phyloP scores from a whole-genome alignment of 2,113 vertebrate species.

The Tragelaphus strepsiceros region DNA sequence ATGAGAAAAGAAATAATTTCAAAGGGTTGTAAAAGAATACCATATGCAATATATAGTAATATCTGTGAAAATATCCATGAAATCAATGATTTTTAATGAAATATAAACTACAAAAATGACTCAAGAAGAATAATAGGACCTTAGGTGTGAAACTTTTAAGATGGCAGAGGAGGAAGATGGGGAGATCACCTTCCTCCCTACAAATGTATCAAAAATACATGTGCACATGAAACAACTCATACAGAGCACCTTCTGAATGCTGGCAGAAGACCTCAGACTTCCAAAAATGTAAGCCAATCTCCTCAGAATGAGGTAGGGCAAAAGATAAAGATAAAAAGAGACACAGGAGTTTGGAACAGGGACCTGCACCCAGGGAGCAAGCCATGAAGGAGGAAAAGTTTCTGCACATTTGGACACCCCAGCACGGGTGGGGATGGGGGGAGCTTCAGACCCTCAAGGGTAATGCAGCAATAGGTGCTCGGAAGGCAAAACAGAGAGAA shows the following conservation, averaged over 20 bases:
- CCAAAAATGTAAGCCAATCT: neutral
- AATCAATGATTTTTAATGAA: neutral
- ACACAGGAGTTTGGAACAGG: neutral
- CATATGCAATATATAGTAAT: neutral
- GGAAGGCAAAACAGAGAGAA: neutral
- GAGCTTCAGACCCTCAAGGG: neutral
- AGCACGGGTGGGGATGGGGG: neutral
- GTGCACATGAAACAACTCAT: neutral
- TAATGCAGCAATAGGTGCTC: neutral
- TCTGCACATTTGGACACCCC: neutral
- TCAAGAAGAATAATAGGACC: neutral
- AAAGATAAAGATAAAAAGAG: neutral
- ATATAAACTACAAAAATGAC: neutral
- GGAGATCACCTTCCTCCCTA: neutral
- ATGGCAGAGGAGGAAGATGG: neutral
- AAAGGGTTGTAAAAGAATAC: neutral
- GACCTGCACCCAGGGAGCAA: neutral
- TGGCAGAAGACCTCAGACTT: neutral
- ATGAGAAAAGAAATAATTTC: slow-evolving; percentile 17
- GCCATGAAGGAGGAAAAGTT: neutral
- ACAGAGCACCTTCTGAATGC: neutral
- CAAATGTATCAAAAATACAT: neutral
- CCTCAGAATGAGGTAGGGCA: neutral
- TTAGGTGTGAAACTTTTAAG: neutral
- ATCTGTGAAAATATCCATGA: neutral